Percentiles rank a stretch among this genome's conserved stretches.
These are phyloP conservation scores for Lepilemur ruficaudatus DNA, from an alignment of 2,797 vertebrate species.

Conservation along the genomic window DNA sequence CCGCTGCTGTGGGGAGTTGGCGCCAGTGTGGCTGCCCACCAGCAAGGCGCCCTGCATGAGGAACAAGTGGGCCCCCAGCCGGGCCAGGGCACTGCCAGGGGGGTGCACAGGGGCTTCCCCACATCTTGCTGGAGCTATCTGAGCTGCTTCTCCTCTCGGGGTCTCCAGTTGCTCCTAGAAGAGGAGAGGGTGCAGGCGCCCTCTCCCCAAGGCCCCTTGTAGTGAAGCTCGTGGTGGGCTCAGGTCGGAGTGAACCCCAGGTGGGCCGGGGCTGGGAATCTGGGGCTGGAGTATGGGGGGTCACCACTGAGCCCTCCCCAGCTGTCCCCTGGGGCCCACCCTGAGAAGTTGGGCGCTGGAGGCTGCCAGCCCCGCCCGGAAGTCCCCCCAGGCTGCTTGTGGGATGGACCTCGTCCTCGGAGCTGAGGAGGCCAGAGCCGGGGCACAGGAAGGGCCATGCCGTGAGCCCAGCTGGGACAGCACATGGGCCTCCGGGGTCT, in stretches of 20 bases:
- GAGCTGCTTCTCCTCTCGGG: too few relatives aligned
- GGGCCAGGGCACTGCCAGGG: fast-evolving
- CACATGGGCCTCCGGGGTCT: constrained; percentile 13
- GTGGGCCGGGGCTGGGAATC: background rate
- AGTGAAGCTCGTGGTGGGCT: background rate
- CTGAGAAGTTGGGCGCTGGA: background rate
- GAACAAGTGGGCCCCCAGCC: too few relatives aligned
- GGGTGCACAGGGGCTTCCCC: background rate
- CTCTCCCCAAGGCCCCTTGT: fast-evolving
- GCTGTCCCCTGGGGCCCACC: background rate
- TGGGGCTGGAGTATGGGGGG: fast-evolving
- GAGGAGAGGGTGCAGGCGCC: fast-evolving
- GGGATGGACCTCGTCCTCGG: background rate
- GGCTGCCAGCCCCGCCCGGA: too few relatives aligned
- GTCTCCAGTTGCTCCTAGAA: background rate
- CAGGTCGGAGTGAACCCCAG: background rate
- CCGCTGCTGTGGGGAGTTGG: fast-evolving
- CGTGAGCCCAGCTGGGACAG: constrained; percentile 3
- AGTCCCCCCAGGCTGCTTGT: background rate
- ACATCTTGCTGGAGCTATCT: background rate
- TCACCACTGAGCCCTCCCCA: too few relatives aligned
- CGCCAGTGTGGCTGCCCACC: fast-evolving
- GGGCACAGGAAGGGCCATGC: background rate
- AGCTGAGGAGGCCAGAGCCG: background rate
- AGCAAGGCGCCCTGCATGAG: background rate